Evolutionary conservation across 2,113 vertebrate genomes (phyloP), one percentile per base, ranked within the genome.

Genomic region (Holacanthus passer): DNA sequence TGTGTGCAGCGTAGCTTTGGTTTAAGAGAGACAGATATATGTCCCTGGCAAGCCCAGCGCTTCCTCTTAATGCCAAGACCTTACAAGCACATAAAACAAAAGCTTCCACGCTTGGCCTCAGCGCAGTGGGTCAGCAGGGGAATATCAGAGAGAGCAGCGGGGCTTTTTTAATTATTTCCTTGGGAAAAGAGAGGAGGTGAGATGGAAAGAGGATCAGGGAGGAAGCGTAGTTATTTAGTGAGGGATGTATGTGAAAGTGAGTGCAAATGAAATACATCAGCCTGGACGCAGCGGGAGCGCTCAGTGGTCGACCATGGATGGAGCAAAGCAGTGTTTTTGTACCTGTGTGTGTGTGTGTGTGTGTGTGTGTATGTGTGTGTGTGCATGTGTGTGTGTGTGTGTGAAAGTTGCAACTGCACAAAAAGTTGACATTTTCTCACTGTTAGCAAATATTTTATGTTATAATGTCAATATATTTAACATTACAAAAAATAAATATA

Each of bases 151-250:
- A n/a, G 27, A 81, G 86, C 86, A 60, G 82, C 79, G 66, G 87
- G 87, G 73, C 84, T 90, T 48, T n/a, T 96, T 93, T 95, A 95
- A 97, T 96, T 87, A 95, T 95, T 96, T 96, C 95, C 94, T 89
- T 94, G 91, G 90, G 85, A 96, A 95, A 95, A 95, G 93, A 95
- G 84, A 81, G 32, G 16, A 55, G 19, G 41, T 39, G 81, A 37
- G 65, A 90, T 90, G 93, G 92, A 91, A 91, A 84, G 81, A 4
- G 79, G 94, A 94, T 93, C 68, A 79, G 83, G 78, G 90, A 95
- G 95, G 95, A 96, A 95, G 91, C 22, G 0, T 82, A 37, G 73
- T 80, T 92, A 89, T 93, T 95, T 94, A 90, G 83, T 73, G 59
- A 91, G 90, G 91, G 70, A 59, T 84, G 74, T 88, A 65, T 87